Percentiles rank a stretch among this genome's conserved stretches.
Conservation (phyloP, 2,113 vertebrate genomes). For the Synodontis membranacea region DNA sequence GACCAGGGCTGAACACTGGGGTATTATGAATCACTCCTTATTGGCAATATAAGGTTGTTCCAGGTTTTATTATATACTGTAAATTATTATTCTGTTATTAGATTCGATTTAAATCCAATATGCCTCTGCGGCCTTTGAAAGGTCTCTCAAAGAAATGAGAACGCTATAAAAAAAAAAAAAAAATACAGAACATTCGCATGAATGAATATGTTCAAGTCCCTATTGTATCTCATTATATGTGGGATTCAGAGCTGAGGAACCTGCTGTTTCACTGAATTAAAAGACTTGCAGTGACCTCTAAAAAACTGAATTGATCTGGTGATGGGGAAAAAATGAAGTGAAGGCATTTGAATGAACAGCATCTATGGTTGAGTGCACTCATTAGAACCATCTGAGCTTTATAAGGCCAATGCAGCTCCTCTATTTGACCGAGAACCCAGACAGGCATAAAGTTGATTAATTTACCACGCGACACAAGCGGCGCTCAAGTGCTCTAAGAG, state of each 20-base stretch:
- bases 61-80: background rate
- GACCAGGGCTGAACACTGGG: background rate
- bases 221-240: conserved; percentile 39
- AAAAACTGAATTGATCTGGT: conserved; percentile 47
- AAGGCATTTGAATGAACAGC: conserved; percentile 50
- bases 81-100: conserved; percentile 28
- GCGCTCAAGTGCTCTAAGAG: conserved; percentile 36
- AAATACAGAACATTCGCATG: conserved; percentile 39
- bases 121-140: conserved; percentile 11
- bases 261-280: conserved; percentile 39
- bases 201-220: conserved; percentile 46
- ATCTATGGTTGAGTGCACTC: conserved; percentile 48
- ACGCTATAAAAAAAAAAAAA: conserved; percentile 14
- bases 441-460: conserved; percentile 55
- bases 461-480: conserved; percentile 40
- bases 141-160: conserved; percentile 36
- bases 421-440: conserved; percentile 47
- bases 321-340: conserved; percentile 43
- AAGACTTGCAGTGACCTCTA: conserved; percentile 52
- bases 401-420: conserved; percentile 45
- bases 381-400: conserved; percentile 50
- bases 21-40: background rate
- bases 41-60: background rate
- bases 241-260: conserved; percentile 31
- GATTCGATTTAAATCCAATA: conserved; percentile 25